Percentiles rank a stretch among this genome's conserved stretches.
Conservation (phyloP, 2,113 vertebrate genomes). For the Ranitomeya variabilis region DNA sequence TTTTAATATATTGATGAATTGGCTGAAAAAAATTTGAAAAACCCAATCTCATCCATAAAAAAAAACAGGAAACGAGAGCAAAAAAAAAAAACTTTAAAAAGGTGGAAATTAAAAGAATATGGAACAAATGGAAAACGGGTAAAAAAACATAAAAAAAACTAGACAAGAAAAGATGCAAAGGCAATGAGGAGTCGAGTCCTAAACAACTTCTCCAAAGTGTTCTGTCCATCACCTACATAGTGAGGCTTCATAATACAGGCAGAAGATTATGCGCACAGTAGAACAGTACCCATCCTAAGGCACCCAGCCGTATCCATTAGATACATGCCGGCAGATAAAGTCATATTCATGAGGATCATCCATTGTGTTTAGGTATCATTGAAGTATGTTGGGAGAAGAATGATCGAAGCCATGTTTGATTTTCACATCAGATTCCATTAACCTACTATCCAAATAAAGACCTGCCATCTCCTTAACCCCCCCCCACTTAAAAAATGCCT, state of each 20-base stretch:
- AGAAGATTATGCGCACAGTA: neutral
- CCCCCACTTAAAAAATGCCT: neutral
- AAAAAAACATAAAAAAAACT: too few species aligned
- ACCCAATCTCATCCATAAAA: too few species aligned
- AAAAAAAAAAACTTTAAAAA: too few species aligned
- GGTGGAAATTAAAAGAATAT: too few species aligned
- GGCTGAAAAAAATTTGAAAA: too few species aligned
- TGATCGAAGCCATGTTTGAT: neutral
- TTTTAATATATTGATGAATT: too few species aligned
- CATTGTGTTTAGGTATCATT: neutral
- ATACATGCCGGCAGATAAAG: neutral
- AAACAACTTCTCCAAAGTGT: neutral
- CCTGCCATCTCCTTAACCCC: neutral
- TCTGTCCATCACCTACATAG: neutral
- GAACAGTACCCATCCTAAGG: neutral
- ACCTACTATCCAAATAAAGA: neutral
- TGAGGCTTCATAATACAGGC: neutral
- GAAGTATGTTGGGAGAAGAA: neutral
- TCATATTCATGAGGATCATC: neutral
- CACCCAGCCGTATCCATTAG: neutral
- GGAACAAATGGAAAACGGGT: too few species aligned
- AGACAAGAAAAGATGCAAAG: too few species aligned
- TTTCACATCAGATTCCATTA: neutral
- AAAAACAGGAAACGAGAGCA: too few species aligned
- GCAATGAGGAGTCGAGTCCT: neutral